Conservation (phyloP, 2,113 vertebrate species). For the Polypterus senegalus region DNA sequence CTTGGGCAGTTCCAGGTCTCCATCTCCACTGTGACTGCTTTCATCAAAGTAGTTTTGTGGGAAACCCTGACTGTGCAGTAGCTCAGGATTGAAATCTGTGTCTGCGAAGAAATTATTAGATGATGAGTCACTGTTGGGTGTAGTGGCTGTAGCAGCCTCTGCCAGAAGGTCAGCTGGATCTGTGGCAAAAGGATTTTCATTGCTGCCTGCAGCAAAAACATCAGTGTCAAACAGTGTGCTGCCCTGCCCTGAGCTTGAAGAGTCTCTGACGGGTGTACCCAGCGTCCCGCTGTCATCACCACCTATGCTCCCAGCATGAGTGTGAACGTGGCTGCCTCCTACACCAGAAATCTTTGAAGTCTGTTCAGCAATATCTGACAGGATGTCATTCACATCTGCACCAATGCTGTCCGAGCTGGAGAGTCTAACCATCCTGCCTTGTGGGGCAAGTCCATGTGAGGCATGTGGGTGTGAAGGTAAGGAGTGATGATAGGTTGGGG, state of each 20-base stretch:
- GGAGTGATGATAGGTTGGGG: slow-evolving; percentile 31
- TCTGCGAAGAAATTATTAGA: slow-evolving; percentile 85
- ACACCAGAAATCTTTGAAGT: slow-evolving; percentile 64
- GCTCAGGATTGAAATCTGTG: slow-evolving; percentile 86
- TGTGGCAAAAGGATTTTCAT: slow-evolving; percentile 77
- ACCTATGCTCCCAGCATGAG: slow-evolving; percentile 36
- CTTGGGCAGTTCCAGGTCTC: slow-evolving; percentile 83
- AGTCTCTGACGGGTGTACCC: slow-evolving; percentile 87
- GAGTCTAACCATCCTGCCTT: slow-evolving; percentile 76
- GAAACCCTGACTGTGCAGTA: slow-evolving; percentile 78
- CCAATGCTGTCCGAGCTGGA: slow-evolving; percentile 94
- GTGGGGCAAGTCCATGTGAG: slow-evolving; percentile 41
- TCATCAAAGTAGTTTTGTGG: slow-evolving; percentile 83
- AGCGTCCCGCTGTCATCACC: slow-evolving; percentile 77
- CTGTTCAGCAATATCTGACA: slow-evolving; percentile 91
- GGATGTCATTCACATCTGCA: slow-evolving; percentile 86
- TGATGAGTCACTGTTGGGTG: slow-evolving; percentile 81
- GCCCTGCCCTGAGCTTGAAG: slow-evolving; percentile 89
- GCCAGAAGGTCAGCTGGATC: slow-evolving; percentile 88
- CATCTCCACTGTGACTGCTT: slow-evolving; percentile 86
- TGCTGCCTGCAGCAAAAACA: slow-evolving; percentile 80
- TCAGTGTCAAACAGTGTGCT: slow-evolving; percentile 90
- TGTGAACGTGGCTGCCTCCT: slow-evolving; percentile 35
- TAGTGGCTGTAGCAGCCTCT: slow-evolving; percentile 70
- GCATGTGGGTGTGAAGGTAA: slow-evolving; percentile 34